Conservation (phyloP, 2,888 invertebrate species). For the Watsonalla binaria region DNA sequence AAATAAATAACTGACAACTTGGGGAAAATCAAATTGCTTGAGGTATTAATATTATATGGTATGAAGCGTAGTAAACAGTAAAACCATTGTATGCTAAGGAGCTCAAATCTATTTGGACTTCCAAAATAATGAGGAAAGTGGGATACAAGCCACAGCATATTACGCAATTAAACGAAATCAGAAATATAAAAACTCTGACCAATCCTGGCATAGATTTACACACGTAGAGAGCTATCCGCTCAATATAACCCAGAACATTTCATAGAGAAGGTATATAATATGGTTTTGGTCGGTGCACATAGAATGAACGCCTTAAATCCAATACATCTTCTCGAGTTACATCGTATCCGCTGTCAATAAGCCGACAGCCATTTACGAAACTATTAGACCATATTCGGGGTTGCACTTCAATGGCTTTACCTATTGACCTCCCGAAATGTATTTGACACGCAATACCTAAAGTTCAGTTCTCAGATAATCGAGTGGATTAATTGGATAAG, state of each 20-base stretch:
- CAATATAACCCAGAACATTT: not conserved
- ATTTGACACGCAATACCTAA: conserved; percentile 62
- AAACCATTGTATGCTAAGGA: not conserved
- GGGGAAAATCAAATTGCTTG: not conserved
- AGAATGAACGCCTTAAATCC: conserved; percentile 44
- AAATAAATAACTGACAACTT: no score
- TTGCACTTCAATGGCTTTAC: conserved; percentile 72
- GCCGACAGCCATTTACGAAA: conserved; percentile 58
- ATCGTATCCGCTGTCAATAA: conserved; percentile 59
- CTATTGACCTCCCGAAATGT: conserved; percentile 64
- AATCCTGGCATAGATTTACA: no score
- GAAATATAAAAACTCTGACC: no score
- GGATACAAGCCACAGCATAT: no score
- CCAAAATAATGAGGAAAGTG: no score
- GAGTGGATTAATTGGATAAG: conserved; percentile 66
- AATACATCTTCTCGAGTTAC: conserved; percentile 62
- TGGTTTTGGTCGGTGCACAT: conserved; percentile 45
- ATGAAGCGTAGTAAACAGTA: not conserved
- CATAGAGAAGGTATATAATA: conserved; percentile 16
- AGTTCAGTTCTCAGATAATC: conserved; percentile 68
- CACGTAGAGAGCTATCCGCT: no score
- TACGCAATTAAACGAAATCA: no score
- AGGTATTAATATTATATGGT: not conserved
- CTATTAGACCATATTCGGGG: conserved; percentile 70
- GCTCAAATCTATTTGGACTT: no score